Evolutionary conservation across 1,140 invertebrate genomes (phyloP), one percentile per base, ranked within the genome.

Genomic region (Tetramorium alpestre): DNA sequence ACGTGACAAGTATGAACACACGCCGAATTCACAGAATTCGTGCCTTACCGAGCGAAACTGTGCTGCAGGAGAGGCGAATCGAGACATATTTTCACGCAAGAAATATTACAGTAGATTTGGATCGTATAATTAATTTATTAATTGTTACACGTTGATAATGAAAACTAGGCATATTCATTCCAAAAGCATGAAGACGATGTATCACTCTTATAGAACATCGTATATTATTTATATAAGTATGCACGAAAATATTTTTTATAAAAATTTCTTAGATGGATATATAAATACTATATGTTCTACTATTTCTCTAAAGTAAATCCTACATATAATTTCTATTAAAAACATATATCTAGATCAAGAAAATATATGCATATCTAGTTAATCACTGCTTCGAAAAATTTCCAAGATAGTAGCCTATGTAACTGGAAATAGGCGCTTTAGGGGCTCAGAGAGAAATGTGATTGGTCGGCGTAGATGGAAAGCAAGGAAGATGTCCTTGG

Each of bases 1-100:
- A 90, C 89, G 89, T 90, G 89, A 90, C 88, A 81, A 88, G 80
- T 81, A 65, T 85, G 88, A 70, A 81, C 76, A 70, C 81, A 11
- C 38, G 25, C 7, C 65, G 28, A 72, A 72, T 73, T 54, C 13
- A 51, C 22, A 33, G 41, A 84, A 54, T 13, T 44, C n/a, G 38
- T 41, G 22, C 69, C 13, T 44, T 41, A 18, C 13, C 11, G 51
- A 72, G 3, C 11, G 65, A 18, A 56, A 69, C 69, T 41, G 25
- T 58, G 62, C 47, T 51, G 56, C 41, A 54, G 80, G 28, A 72
- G 10, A 70, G 2, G 3, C 13, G 49, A 70, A 54, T 56, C 77
- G n/a, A 56, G 2, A 41, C 2, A 22, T 81, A 54, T 70, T 70
- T 81, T 44, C 64, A 11, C 16, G n/a, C 8, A 44, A 41, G 33